A percentile compares a stretch with the other conserved stretches of the same genome.
Conservation (phyloP, 2,113 vertebrate genomes). For the Xiphophorus maculatus region DNA sequence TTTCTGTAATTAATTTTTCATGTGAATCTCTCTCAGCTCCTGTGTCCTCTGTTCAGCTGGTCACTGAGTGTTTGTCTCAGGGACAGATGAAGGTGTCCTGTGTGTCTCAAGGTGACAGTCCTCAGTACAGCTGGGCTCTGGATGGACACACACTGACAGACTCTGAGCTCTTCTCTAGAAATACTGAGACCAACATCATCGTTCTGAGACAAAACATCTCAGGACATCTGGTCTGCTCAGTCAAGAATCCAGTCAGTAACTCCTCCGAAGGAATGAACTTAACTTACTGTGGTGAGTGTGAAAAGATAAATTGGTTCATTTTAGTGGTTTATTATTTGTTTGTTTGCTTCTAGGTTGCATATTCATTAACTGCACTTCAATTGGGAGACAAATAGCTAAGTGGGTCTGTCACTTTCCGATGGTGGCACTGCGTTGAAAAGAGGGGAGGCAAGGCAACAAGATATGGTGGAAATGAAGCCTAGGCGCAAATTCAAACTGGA, state of each 20-base stretch:
- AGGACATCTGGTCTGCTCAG: slow-evolving; percentile 57
- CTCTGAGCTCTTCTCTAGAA: slow-evolving; percentile 35
- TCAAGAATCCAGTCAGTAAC: slow-evolving; percentile 51
- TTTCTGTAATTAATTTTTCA: background rate
- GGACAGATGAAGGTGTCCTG: slow-evolving; percentile 53
- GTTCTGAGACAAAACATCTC: slow-evolving; percentile 47
- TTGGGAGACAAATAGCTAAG: too few species aligned
- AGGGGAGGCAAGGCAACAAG: too few species aligned
- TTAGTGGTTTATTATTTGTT: too few species aligned
- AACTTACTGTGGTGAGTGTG: slow-evolving; percentile 26
- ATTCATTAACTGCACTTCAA: too few species aligned
- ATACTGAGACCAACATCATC: slow-evolving; percentile 21
- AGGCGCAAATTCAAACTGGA: too few species aligned
- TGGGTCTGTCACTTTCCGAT: too few species aligned
- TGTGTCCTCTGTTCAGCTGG: slow-evolving; percentile 48
- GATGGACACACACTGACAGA: slow-evolving; percentile 39
- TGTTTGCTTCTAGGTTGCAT: too few species aligned
- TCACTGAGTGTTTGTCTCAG: slow-evolving; percentile 51
- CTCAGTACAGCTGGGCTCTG: slow-evolving; percentile 66
- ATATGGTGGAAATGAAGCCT: too few species aligned
- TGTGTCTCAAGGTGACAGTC: slow-evolving; percentile 50
- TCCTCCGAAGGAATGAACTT: accelerated
- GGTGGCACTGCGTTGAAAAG: too few species aligned
- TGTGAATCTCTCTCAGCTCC: slow-evolving; percentile 48
- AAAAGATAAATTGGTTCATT: too few species aligned